A percentile compares a stretch with the other conserved stretches of the same genome.
These are phyloP conservation scores for Patella vulgata DNA, from an alignment of 1,140 invertebrate genomes.

Conservation along the genomic window DNA sequence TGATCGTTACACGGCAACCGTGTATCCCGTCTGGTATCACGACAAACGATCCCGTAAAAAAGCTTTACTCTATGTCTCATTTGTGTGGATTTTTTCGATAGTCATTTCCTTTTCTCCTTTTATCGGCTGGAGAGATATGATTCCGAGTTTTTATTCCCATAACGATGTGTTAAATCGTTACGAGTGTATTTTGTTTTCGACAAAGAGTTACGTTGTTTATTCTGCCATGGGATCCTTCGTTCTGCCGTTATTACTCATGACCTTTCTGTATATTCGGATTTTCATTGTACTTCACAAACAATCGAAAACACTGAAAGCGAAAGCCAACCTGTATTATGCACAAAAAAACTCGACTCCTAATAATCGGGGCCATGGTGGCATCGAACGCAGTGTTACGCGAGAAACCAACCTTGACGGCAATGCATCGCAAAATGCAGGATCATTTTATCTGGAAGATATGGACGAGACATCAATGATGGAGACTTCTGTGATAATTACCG, in stretches of 20 bases:
- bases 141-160: slow-evolving; percentile 53
- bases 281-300: slow-evolving; percentile 75
- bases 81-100: slow-evolving; percentile 66
- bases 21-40: slow-evolving; percentile 67
- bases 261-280: slow-evolving; percentile 96
- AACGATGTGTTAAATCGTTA: slow-evolving; percentile 47
- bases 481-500: too few relatives aligned
- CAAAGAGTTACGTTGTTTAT: slow-evolving; percentile 92
- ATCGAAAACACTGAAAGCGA: slow-evolving; percentile 23
- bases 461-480: too few relatives aligned
- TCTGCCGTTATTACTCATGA: slow-evolving; percentile 94
- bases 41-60: slow-evolving; percentile 55
- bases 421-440: too few relatives aligned
- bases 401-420: background rate
- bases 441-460: too few relatives aligned
- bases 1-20: slow-evolving; percentile 66
- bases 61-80: slow-evolving; percentile 61
- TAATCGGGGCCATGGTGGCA: background rate
- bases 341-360: background rate
- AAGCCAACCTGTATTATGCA: slow-evolving; percentile 8
- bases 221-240: slow-evolving; percentile 96
- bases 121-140: slow-evolving; percentile 64
- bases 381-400: slow-evolving; percentile 5
- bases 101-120: slow-evolving; percentile 64
- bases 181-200: slow-evolving; percentile 63